These are phyloP conservation scores for Agrotis clavis DNA, from an alignment of 2,888 invertebrate species.

Conservation along the genomic window DNA sequence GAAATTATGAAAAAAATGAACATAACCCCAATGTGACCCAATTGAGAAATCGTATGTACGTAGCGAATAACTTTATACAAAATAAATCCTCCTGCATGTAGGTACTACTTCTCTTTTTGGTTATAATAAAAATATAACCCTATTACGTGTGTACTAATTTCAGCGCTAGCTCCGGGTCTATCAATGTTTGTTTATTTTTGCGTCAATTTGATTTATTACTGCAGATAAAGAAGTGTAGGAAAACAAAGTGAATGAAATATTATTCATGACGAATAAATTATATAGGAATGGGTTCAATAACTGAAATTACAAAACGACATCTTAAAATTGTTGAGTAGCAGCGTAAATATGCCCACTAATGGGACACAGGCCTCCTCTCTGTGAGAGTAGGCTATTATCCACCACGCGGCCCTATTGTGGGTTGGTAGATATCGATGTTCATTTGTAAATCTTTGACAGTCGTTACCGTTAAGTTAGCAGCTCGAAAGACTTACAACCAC, in stretches of 20 bases:
- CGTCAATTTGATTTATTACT: conserved; percentile 55
- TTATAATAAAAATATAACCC: conserved; percentile 4
- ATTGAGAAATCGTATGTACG: not conserved
- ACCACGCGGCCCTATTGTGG: too few relatives aligned
- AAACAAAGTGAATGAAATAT: conserved; percentile 36
- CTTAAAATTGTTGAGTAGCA: too few relatives aligned
- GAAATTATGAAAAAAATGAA: conserved; percentile 8
- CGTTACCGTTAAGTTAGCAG: too few relatives aligned
- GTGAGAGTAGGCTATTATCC: too few relatives aligned
- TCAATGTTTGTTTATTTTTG: conserved; percentile 45
- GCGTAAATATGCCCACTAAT: too few relatives aligned
- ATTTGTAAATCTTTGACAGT: too few relatives aligned
- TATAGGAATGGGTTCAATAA: not conserved
- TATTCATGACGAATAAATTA: conserved; percentile 22
- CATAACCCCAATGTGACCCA: conserved; percentile 5
- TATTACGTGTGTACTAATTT: not conserved
- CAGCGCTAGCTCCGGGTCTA: conserved; percentile 29
- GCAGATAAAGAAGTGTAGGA: conserved; percentile 38
- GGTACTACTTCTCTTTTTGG: not conserved
- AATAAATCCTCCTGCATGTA: not conserved
- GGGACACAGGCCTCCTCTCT: too few relatives aligned
- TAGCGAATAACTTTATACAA: not conserved
- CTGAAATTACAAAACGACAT: not conserved
- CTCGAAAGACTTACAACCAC: too few relatives aligned
- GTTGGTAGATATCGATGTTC: too few relatives aligned